Evolutionary conservation across 2,888 invertebrate genomes (phyloP), one percentile per base, ranked within the genome.

Genomic region (Gibbula magus): DNA sequence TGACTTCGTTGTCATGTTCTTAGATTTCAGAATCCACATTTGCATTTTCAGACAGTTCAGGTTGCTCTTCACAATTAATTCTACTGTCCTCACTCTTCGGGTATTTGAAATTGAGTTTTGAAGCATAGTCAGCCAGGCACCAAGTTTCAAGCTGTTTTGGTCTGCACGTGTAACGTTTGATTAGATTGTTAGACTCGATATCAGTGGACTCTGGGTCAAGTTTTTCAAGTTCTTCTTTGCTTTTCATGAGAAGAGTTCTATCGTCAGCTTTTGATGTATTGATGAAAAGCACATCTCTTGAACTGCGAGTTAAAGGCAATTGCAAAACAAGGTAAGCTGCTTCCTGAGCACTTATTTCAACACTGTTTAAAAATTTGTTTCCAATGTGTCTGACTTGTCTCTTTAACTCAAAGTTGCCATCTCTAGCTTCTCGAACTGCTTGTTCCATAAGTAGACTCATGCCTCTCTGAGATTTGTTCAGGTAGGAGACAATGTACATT

Each of bases 261-360:
- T 45, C 84, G 7, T 86, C 88, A 20, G 86, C 85, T 8, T 84
- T 84, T 61, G 54, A 78, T 1, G 88, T 88, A 25, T 87, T 86
- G 8, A 87, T 77, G 81, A 86, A 88, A 2, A 86, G 45, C 5
- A 75, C 45, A n/a, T 82, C 74, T 61, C 86, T 74, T 13, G 84
- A 83, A 5, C 81, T 61, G 32, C 70, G 70, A 56, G 79, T 85
- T 78, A 90, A 80, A 20, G 87, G 86, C 76, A 89, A 75, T 25
- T 81, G 80, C 18, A 89, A 79, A 8, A 85, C 53, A 2, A 85
- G 79, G 81, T 85, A 88, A 0, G 79, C 85, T 54, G 88, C 87
- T 77, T 90, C 89, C 77, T 89, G 89, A 2, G 88, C 88, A 74
- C 84, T 82, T 2, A 90, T 81, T 81, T 89, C 88, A 0, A 83